Evolutionary conservation across 2,797 vertebrate species (phyloP), one percentile per base, ranked within the genome.

Genomic region (Sebastiscus albofasciatus): DNA sequence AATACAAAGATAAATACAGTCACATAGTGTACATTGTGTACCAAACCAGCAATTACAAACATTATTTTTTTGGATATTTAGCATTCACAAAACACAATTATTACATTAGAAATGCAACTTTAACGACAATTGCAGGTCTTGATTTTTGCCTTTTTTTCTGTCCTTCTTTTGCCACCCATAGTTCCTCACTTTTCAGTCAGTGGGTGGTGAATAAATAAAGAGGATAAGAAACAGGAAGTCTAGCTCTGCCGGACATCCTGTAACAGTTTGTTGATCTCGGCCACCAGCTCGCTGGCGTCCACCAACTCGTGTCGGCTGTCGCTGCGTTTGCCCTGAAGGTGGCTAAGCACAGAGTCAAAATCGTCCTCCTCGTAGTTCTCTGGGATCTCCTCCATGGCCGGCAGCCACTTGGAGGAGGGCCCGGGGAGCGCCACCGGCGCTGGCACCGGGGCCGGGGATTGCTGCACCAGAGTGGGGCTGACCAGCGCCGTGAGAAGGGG

Each of bases 1-100:
- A 99, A 99, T 99, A 99, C 98, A 99, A 97, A 98, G 97, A 97
- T 99, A 98, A 98, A 98, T 98, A 99, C 97, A 97, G 97, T 97
- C 97, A 98, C 97, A 97, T 96, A 95, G 97, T 97, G 97, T 98
- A 99, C 97, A 98, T 97, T 96, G 90, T 96, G 94, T 96, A 95
- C 94, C 81, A 94, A 95, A 94, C 91, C 96, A 96, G 96, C 96
- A 98, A 98, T 96, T 97, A 97, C 96, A 97, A 97, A 97, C 88
- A 80, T 14, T 85, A 39, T 91, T 93, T 98, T 93, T 98, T 97
- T 94, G 96, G 97, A 97, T 97, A 98, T 95, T 97, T 97, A 97
- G 97, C 97, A 98, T 99, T 99, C 97, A 98, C 95, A 97, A 98
- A 96, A 99, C 97, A 99, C 97, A 97, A 96, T 96, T 83, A 87